Evolutionary conservation across 2,797 vertebrate genomes (phyloP).

Genomic region (Trematomus bernacchii): DNA sequence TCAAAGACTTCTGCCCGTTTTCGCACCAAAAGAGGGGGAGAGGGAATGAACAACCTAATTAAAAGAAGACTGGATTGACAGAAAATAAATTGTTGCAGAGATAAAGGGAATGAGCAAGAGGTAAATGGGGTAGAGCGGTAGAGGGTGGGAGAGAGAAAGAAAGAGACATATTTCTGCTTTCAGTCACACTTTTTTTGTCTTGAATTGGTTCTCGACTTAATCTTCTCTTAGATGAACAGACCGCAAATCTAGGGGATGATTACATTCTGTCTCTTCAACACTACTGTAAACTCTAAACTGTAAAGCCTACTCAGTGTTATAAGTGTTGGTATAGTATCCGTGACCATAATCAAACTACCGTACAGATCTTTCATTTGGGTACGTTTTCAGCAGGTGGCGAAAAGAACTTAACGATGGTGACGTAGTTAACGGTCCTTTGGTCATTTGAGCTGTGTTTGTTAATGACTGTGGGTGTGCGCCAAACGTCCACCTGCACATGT

Average conservation of each 20-base stretch:
- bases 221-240: constrained; percentile 65
- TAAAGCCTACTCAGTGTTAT: constrained; percentile 83
- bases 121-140: constrained; percentile 51
- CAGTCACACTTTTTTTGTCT: constrained; percentile 67
- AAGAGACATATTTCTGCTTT: constrained; percentile 65
- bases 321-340: constrained; percentile 83
- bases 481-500: constrained; percentile 75
- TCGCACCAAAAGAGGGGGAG: constrained; percentile 54
- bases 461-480: constrained; percentile 68
- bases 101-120: constrained; percentile 55
- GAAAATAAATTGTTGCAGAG: constrained; percentile 54
- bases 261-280: constrained; percentile 76
- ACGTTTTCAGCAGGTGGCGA: constrained; percentile 55
- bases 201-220: constrained; percentile 70
- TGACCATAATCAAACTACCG: constrained; percentile 78
- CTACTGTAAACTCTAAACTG: constrained; percentile 81
- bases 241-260: constrained; percentile 64
- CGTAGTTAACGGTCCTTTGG: constrained; percentile 65
- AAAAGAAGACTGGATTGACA: constrained; percentile 58
- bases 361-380: constrained; percentile 76
- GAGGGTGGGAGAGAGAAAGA: constrained; percentile 31
- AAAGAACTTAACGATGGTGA: constrained; percentile 48
- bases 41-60: constrained; percentile 57
- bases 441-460: constrained; percentile 77
- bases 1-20: constrained; percentile 69